Evolutionary conservation across 1,140 invertebrate species (phyloP).

Genomic region (Bombus superbus): DNA sequence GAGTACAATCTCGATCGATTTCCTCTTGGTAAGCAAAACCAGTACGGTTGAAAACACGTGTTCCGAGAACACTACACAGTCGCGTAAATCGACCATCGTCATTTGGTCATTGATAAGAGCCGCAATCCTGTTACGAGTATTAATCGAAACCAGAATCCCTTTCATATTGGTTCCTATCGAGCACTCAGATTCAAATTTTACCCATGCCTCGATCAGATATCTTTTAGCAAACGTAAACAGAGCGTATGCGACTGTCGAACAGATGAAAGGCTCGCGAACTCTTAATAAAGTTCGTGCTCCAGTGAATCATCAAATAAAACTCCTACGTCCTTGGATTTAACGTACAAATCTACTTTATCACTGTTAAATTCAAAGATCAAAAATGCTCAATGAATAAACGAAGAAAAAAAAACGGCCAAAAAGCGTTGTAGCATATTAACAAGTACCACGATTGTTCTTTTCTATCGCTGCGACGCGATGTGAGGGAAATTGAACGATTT

Average conservation of each 20-base stretch:
- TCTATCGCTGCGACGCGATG: no score
- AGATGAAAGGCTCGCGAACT: not conserved
- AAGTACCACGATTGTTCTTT: no score
- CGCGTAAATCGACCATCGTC: not conserved
- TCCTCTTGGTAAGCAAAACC: not conserved
- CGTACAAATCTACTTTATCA: conserved; percentile 13
- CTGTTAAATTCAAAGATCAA: conserved; percentile 3
- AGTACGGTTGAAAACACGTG: not conserved
- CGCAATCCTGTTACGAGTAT: not conserved
- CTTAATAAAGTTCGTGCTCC: not conserved
- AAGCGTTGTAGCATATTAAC: no score
- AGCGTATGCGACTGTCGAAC: no score
- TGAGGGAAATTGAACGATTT: no score
- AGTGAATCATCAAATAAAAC: not conserved
- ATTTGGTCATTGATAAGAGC: not conserved
- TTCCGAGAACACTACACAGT: not conserved
- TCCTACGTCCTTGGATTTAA: not conserved
- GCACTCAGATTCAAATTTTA: not conserved
- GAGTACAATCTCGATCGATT: not conserved
- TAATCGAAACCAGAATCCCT: not conserved
- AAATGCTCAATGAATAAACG: not conserved
- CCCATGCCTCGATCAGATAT: not conserved
- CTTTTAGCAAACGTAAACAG: not conserved
- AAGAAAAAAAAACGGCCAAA: not conserved
- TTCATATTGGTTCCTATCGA: not conserved